These are phyloP conservation scores for Peribatodes rhomboidaria DNA, from an alignment of 2,888 invertebrate genomes.

Conservation along the genomic window DNA sequence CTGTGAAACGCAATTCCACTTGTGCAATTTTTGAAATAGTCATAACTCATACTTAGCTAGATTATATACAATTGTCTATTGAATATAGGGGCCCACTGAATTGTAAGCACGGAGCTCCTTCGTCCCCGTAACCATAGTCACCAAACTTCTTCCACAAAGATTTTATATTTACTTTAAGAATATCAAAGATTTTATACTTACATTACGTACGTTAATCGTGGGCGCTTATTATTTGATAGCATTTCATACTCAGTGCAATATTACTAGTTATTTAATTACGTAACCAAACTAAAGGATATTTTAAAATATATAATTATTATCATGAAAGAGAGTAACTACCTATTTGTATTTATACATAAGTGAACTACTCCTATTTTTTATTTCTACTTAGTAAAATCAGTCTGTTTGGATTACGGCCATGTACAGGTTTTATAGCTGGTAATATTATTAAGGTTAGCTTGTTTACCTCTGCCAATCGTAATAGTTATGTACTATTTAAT, in stretches of 20 bases:
- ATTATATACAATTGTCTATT: conserved; percentile 84
- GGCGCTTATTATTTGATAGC: conserved; percentile 87
- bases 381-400: conserved; percentile 77
- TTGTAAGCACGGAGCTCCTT: conserved; percentile 73
- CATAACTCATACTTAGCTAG: conserved; percentile 83
- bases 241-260: conserved; percentile 88
- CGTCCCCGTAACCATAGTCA: conserved; percentile 75
- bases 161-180: conserved; percentile 84
- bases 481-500: conserved; percentile 84
- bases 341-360: conserved; percentile 83
- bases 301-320: conserved; percentile 82
- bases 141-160: conserved; percentile 84
- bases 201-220: conserved; percentile 76
- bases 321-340: conserved; percentile 83
- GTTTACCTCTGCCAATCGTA: conserved; percentile 87
- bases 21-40: conserved; percentile 86
- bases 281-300: conserved; percentile 87
- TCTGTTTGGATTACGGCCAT: conserved; percentile 85
- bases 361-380: conserved; percentile 78
- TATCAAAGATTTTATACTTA: conserved; percentile 76
- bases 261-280: conserved; percentile 88
- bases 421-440: conserved; percentile 86
- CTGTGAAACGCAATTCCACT: conserved; percentile 86
- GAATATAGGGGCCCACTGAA: conserved; percentile 84
- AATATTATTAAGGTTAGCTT: conserved; percentile 83